Percentiles rank a stretch among this genome's conserved stretches.
These are phyloP conservation scores for Drosophila histrio DNA, from an alignment of 2,888 invertebrate genomes.

Conservation along the genomic window DNA sequence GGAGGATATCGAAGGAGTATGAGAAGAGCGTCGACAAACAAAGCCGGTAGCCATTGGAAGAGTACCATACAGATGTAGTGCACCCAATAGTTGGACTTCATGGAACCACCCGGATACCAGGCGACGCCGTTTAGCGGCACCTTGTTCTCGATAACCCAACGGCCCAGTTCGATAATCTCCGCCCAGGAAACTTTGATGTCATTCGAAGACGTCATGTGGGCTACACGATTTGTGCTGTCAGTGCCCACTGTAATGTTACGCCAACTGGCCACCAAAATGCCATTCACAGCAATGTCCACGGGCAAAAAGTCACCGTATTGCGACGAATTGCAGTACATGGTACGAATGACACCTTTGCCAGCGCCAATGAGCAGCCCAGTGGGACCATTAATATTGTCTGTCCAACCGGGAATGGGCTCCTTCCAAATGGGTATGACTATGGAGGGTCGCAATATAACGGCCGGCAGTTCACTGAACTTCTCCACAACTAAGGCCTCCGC, in stretches of 20 bases:
- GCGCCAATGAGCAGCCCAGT: slow-evolving; percentile 92
- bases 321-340: slow-evolving; percentile 92
- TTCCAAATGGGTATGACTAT: slow-evolving; percentile 95
- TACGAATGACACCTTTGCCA: slow-evolving; percentile 94
- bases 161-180: slow-evolving; percentile 92
- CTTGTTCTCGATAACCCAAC: slow-evolving; percentile 89
- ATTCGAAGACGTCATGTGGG: slow-evolving; percentile 91
- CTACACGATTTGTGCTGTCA: slow-evolving; percentile 84
- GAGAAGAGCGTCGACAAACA: slow-evolving; percentile 91
- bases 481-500: slow-evolving; percentile 93
- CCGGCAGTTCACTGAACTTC: slow-evolving; percentile 90
- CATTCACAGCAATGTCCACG: slow-evolving; percentile 92
- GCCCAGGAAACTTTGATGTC: slow-evolving; percentile 94
- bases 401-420: slow-evolving; percentile 94
- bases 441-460: slow-evolving; percentile 93
- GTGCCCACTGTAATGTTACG: slow-evolving; percentile 71
- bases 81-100: slow-evolving; percentile 90
- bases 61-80: slow-evolving; percentile 93
- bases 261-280: slow-evolving; percentile 83
- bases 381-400: slow-evolving; percentile 97
- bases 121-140: slow-evolving; percentile 94
- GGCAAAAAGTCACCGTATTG: slow-evolving; percentile 92
- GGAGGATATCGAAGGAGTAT: slow-evolving; percentile 94
- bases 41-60: slow-evolving; percentile 96
- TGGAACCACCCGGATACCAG: slow-evolving; percentile 94